These are phyloP conservation scores for Tiaroga cobitis DNA, from an alignment of 2,797 vertebrate species.

Conservation along the genomic window DNA sequence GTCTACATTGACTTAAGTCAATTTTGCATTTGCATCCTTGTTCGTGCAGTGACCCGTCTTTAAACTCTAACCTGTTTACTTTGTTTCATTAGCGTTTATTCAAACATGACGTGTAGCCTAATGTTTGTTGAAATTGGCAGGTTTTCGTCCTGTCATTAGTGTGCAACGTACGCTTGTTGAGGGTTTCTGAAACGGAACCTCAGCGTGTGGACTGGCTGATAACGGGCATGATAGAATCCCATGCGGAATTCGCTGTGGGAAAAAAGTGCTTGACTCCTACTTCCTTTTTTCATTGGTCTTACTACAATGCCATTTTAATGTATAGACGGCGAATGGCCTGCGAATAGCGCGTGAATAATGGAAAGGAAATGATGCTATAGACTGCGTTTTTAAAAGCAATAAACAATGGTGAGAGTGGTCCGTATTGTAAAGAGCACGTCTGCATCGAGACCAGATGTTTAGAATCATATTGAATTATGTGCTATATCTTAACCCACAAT, in stretches of 20 bases:
- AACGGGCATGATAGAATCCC: conserved; percentile 57
- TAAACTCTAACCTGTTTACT: neutral
- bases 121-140: conserved; percentile 26
- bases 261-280: conserved; percentile 61
- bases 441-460: conserved; percentile 7
- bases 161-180: conserved; percentile 34
- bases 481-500: neutral
- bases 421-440: conserved; percentile 16
- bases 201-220: conserved; percentile 50
- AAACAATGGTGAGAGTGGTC: conserved; percentile 43
- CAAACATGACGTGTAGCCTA: neutral
- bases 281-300: conserved; percentile 51
- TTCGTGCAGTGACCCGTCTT: neutral
- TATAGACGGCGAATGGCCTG: conserved; percentile 19
- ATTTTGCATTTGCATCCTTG: neutral
- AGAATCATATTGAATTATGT: neutral
- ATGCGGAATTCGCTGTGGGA: conserved; percentile 37
- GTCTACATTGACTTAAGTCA: neutral
- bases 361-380: conserved; percentile 53
- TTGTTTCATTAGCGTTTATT: neutral
- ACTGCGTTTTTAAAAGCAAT: conserved; percentile 20
- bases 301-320: conserved; percentile 51
- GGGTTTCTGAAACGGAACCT: conserved; percentile 36
- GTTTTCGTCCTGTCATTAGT: conserved; percentile 29
- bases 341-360: conserved; percentile 43